Evolutionary conservation across 2,888 invertebrate genomes (phyloP).

Genomic region (Drosophila sordidula): DNA sequence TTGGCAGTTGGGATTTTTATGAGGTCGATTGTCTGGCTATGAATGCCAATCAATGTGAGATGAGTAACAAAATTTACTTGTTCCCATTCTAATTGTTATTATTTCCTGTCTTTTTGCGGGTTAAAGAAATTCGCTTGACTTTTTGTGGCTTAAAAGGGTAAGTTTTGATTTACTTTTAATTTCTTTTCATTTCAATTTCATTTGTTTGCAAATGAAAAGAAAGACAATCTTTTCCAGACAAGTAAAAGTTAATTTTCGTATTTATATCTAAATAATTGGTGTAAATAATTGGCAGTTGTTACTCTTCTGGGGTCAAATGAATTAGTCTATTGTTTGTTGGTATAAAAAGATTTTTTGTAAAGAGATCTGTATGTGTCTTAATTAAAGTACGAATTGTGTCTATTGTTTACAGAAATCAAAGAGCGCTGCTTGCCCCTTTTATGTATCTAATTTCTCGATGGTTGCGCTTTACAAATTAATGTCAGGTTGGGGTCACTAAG

Average conservation of each 20-base stretch:
- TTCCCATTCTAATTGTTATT: neutral
- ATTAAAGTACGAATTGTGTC: neutral
- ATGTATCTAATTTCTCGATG: neutral
- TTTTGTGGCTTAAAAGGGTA: neutral
- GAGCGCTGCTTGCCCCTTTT: neutral
- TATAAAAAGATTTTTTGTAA: neutral
- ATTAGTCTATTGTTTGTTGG: neutral
- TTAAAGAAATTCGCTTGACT: neutral
- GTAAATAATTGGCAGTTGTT: no score
- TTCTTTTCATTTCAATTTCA: neutral
- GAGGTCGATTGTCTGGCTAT: conserved; percentile 12
- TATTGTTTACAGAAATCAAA: neutral
- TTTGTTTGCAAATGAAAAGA: conserved; percentile 8
- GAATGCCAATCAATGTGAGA: neutral
- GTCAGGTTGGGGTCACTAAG: conserved; percentile 12
- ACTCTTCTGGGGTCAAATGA: no score
- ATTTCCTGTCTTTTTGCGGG: neutral
- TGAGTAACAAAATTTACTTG: neutral
- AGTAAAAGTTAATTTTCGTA: neutral
- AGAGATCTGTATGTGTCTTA: neutral
- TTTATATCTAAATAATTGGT: neutral
- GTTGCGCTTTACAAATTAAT: conserved; percentile 8
- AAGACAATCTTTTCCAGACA: no score
- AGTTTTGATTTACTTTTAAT: conserved; percentile 4
- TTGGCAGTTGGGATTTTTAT: conserved; percentile 32